These are phyloP conservation scores for Caenorhabditis tropicalis DNA, from an alignment of 1,140 invertebrate genomes.

Conservation along the genomic window DNA sequence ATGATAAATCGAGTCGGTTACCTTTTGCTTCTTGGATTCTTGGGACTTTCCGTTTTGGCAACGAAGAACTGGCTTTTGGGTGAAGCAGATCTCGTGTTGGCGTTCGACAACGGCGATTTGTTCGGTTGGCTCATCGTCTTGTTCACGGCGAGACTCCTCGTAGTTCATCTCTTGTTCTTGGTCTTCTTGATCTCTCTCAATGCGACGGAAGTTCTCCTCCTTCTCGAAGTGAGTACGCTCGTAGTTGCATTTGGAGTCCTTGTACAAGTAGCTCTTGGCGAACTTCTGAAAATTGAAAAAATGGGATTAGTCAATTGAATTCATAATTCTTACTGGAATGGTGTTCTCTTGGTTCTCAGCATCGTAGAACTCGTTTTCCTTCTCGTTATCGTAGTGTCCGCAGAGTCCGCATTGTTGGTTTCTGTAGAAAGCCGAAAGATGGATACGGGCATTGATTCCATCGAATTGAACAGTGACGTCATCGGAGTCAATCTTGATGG, in stretches of 20 bases:
- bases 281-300: constrained; percentile 37
- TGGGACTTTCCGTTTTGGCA: constrained; percentile 42
- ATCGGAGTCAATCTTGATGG: constrained; percentile 38
- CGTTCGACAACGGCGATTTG: constrained; percentile 45
- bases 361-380: constrained; percentile 48
- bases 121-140: constrained; percentile 45
- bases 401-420: constrained; percentile 57
- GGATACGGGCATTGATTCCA: constrained; percentile 45
- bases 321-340: not conserved
- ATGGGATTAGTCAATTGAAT: not conserved
- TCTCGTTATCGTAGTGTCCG: constrained; percentile 55
- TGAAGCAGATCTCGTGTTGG: constrained; percentile 51
- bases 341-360: constrained; percentile 52
- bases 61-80: constrained; percentile 16
- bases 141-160: constrained; percentile 10
- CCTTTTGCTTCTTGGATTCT: constrained; percentile 30
- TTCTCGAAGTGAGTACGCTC: constrained; percentile 42
- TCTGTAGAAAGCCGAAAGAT: constrained; percentile 42
- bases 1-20: not conserved
- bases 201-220: constrained; percentile 27
- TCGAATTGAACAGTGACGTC: constrained; percentile 49
- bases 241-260: constrained; percentile 50
- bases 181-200: not conserved
- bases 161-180: constrained; percentile 27
- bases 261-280: constrained; percentile 42